These are phyloP conservation scores for Fabriciana adippe DNA, from an alignment of 2,888 invertebrate genomes.

Conservation along the genomic window DNA sequence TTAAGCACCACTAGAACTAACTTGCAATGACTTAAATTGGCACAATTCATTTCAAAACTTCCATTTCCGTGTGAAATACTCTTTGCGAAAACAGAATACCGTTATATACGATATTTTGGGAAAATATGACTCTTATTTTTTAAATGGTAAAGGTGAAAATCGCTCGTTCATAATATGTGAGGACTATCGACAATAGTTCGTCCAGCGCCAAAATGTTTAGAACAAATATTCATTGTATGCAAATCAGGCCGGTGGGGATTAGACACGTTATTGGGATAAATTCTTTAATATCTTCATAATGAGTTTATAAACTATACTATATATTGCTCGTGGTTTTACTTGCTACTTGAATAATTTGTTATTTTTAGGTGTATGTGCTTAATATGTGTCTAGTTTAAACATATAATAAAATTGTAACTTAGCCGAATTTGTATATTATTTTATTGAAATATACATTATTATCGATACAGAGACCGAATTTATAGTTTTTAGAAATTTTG, in stretches of 20 bases:
- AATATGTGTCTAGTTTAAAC: too few relatives aligned
- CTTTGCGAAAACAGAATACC: slow-evolving; percentile 41
- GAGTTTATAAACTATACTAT: neutral
- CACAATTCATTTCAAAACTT: slow-evolving; percentile 44
- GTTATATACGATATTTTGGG: slow-evolving; percentile 11
- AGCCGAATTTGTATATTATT: too few relatives aligned
- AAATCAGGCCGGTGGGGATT: slow-evolving; percentile 69
- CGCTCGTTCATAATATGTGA: slow-evolving; percentile 45
- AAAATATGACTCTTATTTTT: slow-evolving; percentile 34
- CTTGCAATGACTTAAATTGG: slow-evolving; percentile 35
- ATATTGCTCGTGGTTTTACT: too few relatives aligned
- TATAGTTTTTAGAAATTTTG: too few relatives aligned
- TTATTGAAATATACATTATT: too few relatives aligned
- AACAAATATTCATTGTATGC: slow-evolving; percentile 76
- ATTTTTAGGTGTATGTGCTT: too few relatives aligned
- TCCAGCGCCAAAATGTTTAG: slow-evolving; percentile 68
- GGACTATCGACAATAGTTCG: slow-evolving; percentile 58
- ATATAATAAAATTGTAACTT: too few relatives aligned
- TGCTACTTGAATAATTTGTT: too few relatives aligned
- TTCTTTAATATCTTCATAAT: slow-evolving; percentile 32
- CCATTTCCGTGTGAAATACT: slow-evolving; percentile 44
- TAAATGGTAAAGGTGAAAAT: slow-evolving; percentile 46
- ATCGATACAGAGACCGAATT: too few relatives aligned
- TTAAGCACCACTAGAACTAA: slow-evolving; percentile 17
- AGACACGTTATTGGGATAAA: slow-evolving; percentile 55